Percentiles rank a stretch among this genome's conserved stretches.
Evolutionary conservation across 2,797 vertebrate genomes (phyloP).

Genomic region (Ceryle rudis): DNA sequence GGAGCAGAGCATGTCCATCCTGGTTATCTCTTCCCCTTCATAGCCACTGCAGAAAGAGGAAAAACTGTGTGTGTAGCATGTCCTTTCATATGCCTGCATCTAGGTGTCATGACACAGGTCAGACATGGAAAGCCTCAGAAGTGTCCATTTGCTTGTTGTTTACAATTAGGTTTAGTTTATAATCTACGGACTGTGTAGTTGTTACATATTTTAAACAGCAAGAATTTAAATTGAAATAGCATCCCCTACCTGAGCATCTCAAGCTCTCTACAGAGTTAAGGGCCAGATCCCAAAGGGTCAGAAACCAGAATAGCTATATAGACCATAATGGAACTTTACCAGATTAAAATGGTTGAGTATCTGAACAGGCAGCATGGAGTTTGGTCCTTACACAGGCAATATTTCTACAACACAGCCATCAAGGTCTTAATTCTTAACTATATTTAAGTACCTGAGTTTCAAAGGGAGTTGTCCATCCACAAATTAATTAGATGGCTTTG

Average conservation of each 20-base stretch:
- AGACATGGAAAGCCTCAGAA: rapidly evolving
- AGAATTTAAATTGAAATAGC: not conserved
- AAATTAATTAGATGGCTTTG: not conserved
- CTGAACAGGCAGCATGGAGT: not conserved
- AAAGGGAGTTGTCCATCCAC: not conserved
- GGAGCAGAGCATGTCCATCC: not conserved
- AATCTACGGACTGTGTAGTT: not conserved
- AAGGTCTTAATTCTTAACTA: not conserved
- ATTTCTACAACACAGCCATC: not conserved
- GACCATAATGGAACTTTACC: not conserved
- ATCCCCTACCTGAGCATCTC: not conserved
- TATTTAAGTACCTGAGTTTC: not conserved
- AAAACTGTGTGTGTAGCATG: not conserved
- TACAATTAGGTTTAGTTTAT: not conserved
- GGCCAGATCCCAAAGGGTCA: not conserved
- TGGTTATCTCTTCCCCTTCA: not conserved
- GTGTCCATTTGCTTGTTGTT: not conserved
- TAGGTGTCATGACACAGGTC: not conserved
- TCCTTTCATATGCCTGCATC: rapidly evolving
- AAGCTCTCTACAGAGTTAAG: not conserved
- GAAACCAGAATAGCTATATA: not conserved
- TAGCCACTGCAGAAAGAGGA: not conserved
- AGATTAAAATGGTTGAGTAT: not conserved
- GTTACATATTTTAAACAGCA: not conserved
- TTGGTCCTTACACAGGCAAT: not conserved